These are phyloP conservation scores for Rhabdomys dilectus DNA, from an alignment of 2,113 vertebrate species.

Conservation along the genomic window DNA sequence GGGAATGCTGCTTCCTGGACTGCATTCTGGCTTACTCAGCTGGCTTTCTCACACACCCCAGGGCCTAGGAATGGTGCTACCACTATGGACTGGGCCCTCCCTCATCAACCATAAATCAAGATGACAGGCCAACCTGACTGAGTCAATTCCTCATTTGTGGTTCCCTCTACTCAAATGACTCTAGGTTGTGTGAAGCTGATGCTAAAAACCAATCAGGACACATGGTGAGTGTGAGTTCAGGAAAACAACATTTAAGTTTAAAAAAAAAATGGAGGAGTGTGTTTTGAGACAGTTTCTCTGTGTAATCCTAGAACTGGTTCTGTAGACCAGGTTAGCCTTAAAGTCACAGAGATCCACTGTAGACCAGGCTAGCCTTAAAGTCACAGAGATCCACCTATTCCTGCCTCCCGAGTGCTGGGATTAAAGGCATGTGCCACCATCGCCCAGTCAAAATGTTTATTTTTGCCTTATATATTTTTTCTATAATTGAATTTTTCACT, in stretches of 20 bases:
- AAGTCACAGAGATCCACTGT: not conserved
- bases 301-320: not conserved
- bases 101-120: not conserved
- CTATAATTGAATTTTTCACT: not conserved
- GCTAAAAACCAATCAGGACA: not conserved
- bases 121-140: not conserved
- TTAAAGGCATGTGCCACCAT: not conserved
- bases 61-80: not conserved
- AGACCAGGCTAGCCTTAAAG: not conserved
- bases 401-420: not conserved
- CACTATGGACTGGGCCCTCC: not conserved
- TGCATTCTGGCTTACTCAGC: too few relatives aligned
- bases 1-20: not conserved
- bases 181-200: not conserved
- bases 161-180: not conserved
- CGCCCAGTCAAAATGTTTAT: not conserved
- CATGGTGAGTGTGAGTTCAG: not conserved
- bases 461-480: not conserved
- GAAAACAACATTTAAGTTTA: not conserved
- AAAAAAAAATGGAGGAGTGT: not conserved
- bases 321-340: not conserved
- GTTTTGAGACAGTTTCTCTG: not conserved
- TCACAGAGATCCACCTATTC: not conserved
- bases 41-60: not conserved
- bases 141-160: not conserved